Conservation (phyloP, 1,140 invertebrate species). For the Ladona fulva region DNA sequence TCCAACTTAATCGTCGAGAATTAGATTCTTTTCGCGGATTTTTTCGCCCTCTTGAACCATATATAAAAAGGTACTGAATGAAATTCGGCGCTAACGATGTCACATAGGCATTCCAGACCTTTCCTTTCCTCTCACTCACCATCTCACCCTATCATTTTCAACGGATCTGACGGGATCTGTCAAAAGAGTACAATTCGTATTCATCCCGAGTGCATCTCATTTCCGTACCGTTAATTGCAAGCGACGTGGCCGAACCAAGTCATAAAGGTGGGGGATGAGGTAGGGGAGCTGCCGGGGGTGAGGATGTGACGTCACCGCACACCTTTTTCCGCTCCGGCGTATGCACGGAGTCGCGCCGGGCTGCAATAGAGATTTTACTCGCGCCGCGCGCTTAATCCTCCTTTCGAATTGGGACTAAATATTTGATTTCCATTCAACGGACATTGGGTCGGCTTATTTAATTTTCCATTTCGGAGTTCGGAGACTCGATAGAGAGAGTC, state of each 20-base stretch:
- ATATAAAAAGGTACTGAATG: no score
- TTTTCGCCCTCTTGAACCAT: no score
- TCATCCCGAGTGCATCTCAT: neutral
- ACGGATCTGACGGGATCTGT: neutral
- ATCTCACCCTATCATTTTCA: neutral
- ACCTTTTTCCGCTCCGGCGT: neutral
- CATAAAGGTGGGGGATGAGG: neutral
- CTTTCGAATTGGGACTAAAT: neutral
- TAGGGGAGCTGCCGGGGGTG: neutral
- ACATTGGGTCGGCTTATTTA: neutral
- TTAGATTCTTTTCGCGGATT: no score
- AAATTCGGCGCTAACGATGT: no score
- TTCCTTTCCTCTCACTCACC: no score
- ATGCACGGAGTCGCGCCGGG: neutral
- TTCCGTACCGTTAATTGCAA: neutral
- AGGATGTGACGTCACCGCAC: neutral
- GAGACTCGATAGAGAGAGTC: neutral
- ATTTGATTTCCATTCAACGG: neutral
- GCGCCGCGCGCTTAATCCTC: neutral
- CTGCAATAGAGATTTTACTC: neutral
- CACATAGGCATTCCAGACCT: no score
- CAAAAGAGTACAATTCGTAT: constrained; percentile 2
- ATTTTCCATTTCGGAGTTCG: neutral
- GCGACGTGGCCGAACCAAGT: neutral
- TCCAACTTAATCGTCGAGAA: no score